These are phyloP conservation scores for Acipenser ruthenus DNA, from an alignment of 2,797 vertebrate species.

Conservation along the genomic window DNA sequence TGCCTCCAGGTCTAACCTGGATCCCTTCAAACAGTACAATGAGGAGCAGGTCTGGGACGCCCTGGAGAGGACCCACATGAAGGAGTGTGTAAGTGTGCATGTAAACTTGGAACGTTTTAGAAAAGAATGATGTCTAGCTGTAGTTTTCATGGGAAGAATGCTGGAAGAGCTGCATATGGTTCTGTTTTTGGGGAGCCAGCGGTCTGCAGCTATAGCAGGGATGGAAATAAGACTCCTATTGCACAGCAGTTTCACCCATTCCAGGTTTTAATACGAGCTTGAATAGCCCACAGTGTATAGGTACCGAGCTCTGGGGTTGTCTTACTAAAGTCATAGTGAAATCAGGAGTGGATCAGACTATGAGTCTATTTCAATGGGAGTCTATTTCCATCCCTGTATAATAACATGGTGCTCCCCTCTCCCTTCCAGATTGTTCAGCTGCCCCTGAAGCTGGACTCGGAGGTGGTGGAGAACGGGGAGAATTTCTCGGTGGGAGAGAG, in stretches of 20 bases:
- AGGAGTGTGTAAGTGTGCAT: slow-evolving; percentile 78
- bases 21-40: slow-evolving; percentile 74
- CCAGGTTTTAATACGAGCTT: too few relatives aligned
- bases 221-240: too few relatives aligned
- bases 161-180: too few relatives aligned
- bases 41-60: slow-evolving; percentile 85
- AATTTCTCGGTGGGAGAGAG: slow-evolving; percentile 86
- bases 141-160: too few relatives aligned
- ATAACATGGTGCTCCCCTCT: neutral
- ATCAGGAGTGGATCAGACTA: neutral
- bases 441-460: slow-evolving; percentile 81
- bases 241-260: too few relatives aligned
- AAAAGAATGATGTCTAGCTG: too few relatives aligned
- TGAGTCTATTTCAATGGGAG: neutral
- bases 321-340: neutral
- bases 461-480: slow-evolving; percentile 85
- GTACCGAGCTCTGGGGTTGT: neutral
- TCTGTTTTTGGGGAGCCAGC: too few relatives aligned
- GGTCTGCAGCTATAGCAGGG: neutral
- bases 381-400: neutral
- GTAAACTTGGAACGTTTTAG: too few relatives aligned
- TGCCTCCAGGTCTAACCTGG: slow-evolving; percentile 72
- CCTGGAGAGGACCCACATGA: slow-evolving; percentile 87
- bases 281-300: too few relatives aligned
- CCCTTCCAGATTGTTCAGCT: slow-evolving; percentile 70